A percentile compares a stretch with the other conserved stretches of the same genome.
Conservation (phyloP, 2,888 invertebrate genomes). For the Aporophyla nigra region DNA sequence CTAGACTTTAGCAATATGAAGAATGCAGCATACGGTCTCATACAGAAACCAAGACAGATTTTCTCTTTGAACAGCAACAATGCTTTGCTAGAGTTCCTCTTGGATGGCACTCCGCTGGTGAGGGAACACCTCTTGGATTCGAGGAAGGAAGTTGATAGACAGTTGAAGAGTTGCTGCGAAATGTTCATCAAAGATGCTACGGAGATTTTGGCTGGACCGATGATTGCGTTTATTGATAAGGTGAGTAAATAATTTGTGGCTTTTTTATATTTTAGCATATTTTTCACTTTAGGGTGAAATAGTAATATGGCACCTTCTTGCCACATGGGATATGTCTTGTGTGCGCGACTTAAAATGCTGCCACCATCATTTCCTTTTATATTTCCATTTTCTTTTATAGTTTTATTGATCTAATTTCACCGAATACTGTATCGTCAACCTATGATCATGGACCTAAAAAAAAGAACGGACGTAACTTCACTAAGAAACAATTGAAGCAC, state of each 20-base stretch:
- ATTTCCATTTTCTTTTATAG: too few species aligned
- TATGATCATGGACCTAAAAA: too few species aligned
- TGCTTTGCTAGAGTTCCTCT: slow-evolving; percentile 96
- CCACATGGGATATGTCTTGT: too few species aligned
- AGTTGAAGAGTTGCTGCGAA: slow-evolving; percentile 97
- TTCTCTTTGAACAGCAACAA: slow-evolving; percentile 97
- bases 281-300: too few species aligned
- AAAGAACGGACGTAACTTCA: too few species aligned
- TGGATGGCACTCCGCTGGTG: slow-evolving; percentile 98
- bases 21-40: slow-evolving; percentile 94
- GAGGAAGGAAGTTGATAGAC: slow-evolving; percentile 98
- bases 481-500: too few species aligned
- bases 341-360: too few species aligned
- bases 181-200: slow-evolving; percentile 96
- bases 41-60: slow-evolving; percentile 95
- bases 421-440: too few species aligned
- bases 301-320: too few species aligned
- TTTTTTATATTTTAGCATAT: neutral
- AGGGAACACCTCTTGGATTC: slow-evolving; percentile 98
- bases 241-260: slow-evolving; percentile 79
- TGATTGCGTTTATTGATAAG: slow-evolving; percentile 94
- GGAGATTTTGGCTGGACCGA: slow-evolving; percentile 93
- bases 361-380: too few species aligned
- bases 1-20: slow-evolving; percentile 98
- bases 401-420: too few species aligned